Evolutionary conservation across 2,113 vertebrate species (phyloP), one percentile per base, ranked within the genome.

Genomic region (Sylvicapra grimmia): DNA sequence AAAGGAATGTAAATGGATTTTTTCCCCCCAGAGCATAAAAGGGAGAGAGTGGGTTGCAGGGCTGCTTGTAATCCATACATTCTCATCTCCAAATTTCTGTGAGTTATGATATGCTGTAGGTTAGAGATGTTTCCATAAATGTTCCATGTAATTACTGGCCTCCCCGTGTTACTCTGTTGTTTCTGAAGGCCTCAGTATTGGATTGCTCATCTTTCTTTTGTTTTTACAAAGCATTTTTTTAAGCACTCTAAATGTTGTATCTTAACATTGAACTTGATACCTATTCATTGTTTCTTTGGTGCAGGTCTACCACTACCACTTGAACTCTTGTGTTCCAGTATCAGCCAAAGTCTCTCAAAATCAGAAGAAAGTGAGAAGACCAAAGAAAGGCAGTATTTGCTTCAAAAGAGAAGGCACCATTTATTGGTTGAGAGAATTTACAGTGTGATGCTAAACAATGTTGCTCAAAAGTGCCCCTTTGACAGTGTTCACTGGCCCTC

Each of bases 241-340:
- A 40, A 92, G 10, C 9, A 25, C 3, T 89, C 7, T 51, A 19
- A 83, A 23, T 8, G 40, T 18, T 10, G 40, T 33, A 65, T 3
- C 84, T 75, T 79, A 58, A 47, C 63, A 53, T 4, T 51, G 25
- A 51, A 31, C 23, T 11, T 40, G 5, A 79, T 4, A 36, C 1
- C 9, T 23, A 47, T n/a, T 27, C 33, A 31, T 21, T 44, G 12
- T 51, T 79, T 68, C 13, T 94, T 75, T 65, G 12, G 54, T 12
- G 2, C 31, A n/a, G 3, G 1, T 47, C 44, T 61, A 33, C 4
- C 6, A 61, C 29, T 29, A 82, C 0, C 3, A 31, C 1, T 49
- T 61, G 6, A 0, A 9, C 3, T 75, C 13, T 77, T 54, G 33
- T 89, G 13, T 58, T 18, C 21, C 4, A 75, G 6, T 14, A 56